Percentiles rank a stretch among this genome's conserved stretches.
phyloP scores from a whole-genome alignment of 2,797 vertebrate genomes.

The Centroberyx gerrardi region DNA sequence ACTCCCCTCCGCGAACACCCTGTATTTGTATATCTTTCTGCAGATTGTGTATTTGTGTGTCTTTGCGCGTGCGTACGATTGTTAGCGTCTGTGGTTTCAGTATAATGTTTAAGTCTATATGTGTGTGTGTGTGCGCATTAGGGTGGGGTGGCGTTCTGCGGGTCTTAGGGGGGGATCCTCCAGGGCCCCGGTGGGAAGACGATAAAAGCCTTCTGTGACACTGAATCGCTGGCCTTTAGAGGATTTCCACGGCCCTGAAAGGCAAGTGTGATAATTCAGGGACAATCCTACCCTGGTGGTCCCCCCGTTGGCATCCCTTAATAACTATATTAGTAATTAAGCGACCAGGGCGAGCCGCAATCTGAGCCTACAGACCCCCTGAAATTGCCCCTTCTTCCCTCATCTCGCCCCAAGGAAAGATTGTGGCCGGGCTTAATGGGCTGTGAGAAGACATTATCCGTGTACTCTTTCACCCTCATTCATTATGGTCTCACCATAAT shows the following conservation, averaged over 20 bases:
- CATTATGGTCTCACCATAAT: conserved; percentile 67
- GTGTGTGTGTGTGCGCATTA: conserved; percentile 5
- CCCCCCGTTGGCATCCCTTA: conserved; percentile 65
- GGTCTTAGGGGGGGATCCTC: conserved; percentile 64
- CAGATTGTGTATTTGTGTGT: background rate
- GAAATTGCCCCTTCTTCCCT: conserved; percentile 30
- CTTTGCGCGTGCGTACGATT: background rate
- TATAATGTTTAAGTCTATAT: conserved; percentile 4
- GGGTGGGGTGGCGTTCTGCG: conserved; percentile 44
- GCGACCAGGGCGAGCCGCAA: conserved; percentile 38
- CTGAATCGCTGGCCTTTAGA: conserved; percentile 70
- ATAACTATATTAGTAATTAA: conserved; percentile 84
- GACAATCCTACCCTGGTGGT: conserved; percentile 68
- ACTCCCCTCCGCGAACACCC: background rate
- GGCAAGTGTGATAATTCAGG: conserved; percentile 79
- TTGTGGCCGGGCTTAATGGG: conserved; percentile 58
- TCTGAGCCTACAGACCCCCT: conserved; percentile 28
- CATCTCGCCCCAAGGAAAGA: conserved; percentile 1
- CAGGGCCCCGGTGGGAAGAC: conserved; percentile 65
- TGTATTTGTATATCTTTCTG: background rate
- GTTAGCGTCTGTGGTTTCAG: background rate
- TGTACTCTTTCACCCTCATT: conserved; percentile 61
- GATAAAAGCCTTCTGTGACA: conserved; percentile 79
- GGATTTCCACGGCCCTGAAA: conserved; percentile 81
- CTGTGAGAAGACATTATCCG: conserved; percentile 68